Evolutionary conservation across 2,888 invertebrate species (phyloP), one percentile per base, ranked within the genome.

Genomic region (Branchellion lobata): DNA sequence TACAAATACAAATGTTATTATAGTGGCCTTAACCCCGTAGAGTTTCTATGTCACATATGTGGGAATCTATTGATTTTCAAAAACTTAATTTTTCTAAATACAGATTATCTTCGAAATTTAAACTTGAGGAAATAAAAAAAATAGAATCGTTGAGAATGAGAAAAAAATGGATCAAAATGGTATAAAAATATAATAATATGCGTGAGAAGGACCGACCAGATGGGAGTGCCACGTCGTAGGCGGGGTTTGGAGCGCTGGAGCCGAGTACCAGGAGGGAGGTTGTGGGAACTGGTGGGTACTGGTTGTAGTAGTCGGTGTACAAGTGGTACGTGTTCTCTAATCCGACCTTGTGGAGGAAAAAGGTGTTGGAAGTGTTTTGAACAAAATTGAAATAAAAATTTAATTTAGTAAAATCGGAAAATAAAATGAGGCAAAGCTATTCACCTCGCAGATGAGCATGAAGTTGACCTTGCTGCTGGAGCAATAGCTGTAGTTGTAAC

Each of bases 371-470:
- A n/a, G n/a, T n/a, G n/a, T n/a, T n/a, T n/a, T n/a, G n/a, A n/a
- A n/a, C n/a, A n/a, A n/a, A n/a, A n/a, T n/a, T n/a, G n/a, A n/a
- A n/a, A n/a, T n/a, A n/a, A n/a, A n/a, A 47, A 47, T 47, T 14
- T 14, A 47, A 47, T 47, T 18, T 47, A 47, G 8, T 47, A 14
- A 47, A 18, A 47, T 14, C 47, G 8, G 18, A 47, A 47, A 40
- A 40, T 40, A 40, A 40, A 40, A 40, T 40, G 14, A 8, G 14
- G 40, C 14, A 40, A 40, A 40, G 14, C 40, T 40, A 40, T 14
- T 5, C 82, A 89, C 89, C 86, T 90, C 88, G 84, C 89, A 89
- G 1, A 90, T 84, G 31, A 90, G 83, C 85, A 88, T 88, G 84
- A 86, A 88, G 77, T 87, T 87, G 33, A 83, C 83, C n/a, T 84